Conservation (phyloP, 1,140 invertebrate species). For the Mactra quadrangularis region DNA sequence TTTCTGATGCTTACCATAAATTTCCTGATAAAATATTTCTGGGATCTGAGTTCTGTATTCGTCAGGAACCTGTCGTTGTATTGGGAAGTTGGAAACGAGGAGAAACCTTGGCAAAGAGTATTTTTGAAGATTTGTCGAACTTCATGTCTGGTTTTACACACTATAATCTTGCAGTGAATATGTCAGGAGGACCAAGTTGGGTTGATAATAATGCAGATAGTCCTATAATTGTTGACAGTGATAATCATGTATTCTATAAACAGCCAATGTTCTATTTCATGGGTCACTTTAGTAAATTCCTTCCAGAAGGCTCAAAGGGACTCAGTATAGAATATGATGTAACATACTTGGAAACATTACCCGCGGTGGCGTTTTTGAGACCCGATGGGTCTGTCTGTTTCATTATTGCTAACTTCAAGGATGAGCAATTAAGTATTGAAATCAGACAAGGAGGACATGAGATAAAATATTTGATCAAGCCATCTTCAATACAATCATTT, state of each 20-base stretch:
- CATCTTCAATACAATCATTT: constrained; percentile 34
- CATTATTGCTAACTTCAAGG: constrained; percentile 86
- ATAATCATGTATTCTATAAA: constrained; percentile 90
- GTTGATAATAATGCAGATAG: constrained; percentile 90
- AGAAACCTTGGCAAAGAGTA: constrained; percentile 88
- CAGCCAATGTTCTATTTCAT: constrained; percentile 95
- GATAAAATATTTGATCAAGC: neutral
- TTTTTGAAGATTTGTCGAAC: constrained; percentile 90
- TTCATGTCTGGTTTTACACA: constrained; percentile 91
- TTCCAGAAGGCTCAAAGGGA: constrained; percentile 44
- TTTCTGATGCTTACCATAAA: constrained; percentile 90
- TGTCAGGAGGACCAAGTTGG: constrained; percentile 93
- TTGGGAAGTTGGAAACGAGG: constrained; percentile 90
- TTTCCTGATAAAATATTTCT: constrained; percentile 25
- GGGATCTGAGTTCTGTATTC: constrained; percentile 74
- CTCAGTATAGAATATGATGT: constrained; percentile 25
- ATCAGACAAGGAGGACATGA: neutral
- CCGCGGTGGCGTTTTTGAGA: constrained; percentile 86
- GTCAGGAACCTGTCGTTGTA: constrained; percentile 82
- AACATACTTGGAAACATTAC: constrained; percentile 19
- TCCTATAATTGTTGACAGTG: constrained; percentile 89
- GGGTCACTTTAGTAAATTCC: constrained; percentile 88
- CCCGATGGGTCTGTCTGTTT: constrained; percentile 86
- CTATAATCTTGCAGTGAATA: constrained; percentile 93
- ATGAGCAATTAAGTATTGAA: neutral